Evolutionary conservation across 1,140 invertebrate species (phyloP).

Genomic region (Drosophila truncata): DNA sequence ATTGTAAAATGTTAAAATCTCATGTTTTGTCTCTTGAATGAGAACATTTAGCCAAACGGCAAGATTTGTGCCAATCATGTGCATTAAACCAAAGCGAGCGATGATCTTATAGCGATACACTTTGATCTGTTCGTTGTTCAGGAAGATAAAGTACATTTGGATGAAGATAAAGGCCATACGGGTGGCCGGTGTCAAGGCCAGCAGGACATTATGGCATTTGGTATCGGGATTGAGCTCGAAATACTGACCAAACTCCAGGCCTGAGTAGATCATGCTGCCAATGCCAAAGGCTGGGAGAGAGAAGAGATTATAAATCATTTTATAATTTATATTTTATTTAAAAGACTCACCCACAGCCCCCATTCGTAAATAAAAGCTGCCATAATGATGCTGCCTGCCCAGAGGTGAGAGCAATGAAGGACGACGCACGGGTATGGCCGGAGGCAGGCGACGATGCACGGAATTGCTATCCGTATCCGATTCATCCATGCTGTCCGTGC

Average conservation of each 20-base stretch:
- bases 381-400: conserved; percentile 91
- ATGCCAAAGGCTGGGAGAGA: conserved; percentile 93
- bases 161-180: conserved; percentile 97
- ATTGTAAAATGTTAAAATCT: conserved; percentile 95
- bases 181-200: conserved; percentile 94
- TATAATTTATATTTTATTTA: neutral
- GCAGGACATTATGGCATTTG: conserved; percentile 94
- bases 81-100: conserved; percentile 96
- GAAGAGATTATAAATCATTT: neutral
- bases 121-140: conserved; percentile 97
- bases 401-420: conserved; percentile 85
- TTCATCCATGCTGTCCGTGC: conserved; percentile 86
- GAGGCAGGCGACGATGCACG: conserved; percentile 85
- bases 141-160: conserved; percentile 98
- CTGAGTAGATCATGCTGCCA: conserved; percentile 97
- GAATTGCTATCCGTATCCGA: conserved; percentile 87
- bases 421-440: conserved; percentile 80
- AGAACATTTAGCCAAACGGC: conserved; percentile 97
- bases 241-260: conserved; percentile 96
- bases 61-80: conserved; percentile 97
- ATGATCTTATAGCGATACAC: conserved; percentile 94
- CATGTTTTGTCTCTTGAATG: conserved; percentile 96
- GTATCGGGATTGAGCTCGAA: conserved; percentile 94
- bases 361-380: conserved; percentile 97
- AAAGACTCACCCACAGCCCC: conserved; percentile 92